A percentile compares a stretch with the other conserved stretches of the same genome.
phyloP scores from a whole-genome alignment of 2,797 vertebrate genomes.

The Aselliscus stoliczkanus region DNA sequence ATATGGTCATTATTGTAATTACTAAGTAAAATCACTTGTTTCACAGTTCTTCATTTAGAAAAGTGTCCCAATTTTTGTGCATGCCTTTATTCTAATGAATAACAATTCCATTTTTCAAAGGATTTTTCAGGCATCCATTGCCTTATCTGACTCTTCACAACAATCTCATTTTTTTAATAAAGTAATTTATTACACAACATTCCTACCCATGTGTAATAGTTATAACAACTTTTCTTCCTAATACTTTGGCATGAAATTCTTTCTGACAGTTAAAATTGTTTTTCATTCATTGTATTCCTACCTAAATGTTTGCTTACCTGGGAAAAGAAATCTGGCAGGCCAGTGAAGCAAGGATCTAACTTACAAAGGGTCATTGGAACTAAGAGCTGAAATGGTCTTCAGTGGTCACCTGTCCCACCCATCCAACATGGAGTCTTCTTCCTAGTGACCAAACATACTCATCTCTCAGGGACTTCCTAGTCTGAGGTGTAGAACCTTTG shows the following conservation, averaged over 20 bases:
- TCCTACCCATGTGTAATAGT: neutral
- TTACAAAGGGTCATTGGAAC: neutral
- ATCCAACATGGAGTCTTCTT: neutral
- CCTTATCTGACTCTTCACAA: neutral
- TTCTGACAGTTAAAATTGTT: neutral
- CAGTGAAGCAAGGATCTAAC: neutral
- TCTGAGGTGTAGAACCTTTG: neutral
- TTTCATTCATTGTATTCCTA: neutral
- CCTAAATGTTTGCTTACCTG: neutral
- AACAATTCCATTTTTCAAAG: neutral
- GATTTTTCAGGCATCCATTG: neutral
- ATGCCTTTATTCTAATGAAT: neutral
- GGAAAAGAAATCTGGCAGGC: neutral
- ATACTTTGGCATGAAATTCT: neutral
- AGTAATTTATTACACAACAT: neutral
- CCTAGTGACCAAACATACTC: neutral
- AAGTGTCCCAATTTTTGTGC: neutral
- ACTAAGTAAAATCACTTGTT: neutral
- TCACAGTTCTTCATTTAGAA: neutral
- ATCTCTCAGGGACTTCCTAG: neutral
- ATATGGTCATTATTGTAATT: neutral
- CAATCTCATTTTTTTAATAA: neutral
- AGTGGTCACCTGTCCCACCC: neutral
- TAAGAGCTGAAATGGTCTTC: neutral
- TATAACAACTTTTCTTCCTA: neutral